Base-by-base conservation (phyloP, 1,140 invertebrate species). In the Dreissena polymorpha region DNA sequence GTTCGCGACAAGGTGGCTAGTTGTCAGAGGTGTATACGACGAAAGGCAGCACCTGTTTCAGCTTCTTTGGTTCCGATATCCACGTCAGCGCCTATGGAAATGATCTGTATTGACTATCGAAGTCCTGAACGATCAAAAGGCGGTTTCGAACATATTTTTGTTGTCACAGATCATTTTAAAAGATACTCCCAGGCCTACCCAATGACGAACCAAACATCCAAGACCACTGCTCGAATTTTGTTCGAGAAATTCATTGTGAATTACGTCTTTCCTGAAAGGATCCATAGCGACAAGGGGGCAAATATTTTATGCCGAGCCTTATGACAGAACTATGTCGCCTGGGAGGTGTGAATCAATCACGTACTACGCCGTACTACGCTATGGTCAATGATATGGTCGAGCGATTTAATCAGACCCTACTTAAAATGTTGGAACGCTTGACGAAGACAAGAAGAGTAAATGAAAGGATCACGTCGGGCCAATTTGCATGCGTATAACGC, bases 61-160 rank as follows among this genome's bases (percentile, higher is more conserved):
- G 68, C 25, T 3, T n/a, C 68, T 18, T 21, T 50, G 14, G 39
- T 39, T 5, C 51, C 69, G 23, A 83, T 86, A 18, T 7, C 16
- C 0, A 60, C 73, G 6, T 65, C 13, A 16, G 16, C 39, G 21
- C 80, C 84, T 7, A 65, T 83, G 57, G 75, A 84, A 70, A 29
- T 86, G 21, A 21, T 86, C 21, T 83, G 51, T 63, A 51, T 83
- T 27, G 85, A 84, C 51, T 86, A 70, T 51, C 71, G 82, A 12
- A 50, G 63, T 13, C 51, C 81, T 21, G 79, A 76, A 29, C 39
- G 13, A n/a, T 73, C 57, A 10, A 75, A 60, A 25, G 79, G 74
- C 10, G 85, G 85, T 18, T 76, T 67, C 60, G 65, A 86, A 51
- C 27, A 86, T 65, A 76, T 91, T 25, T 70, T 92, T 10, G 88